Evolutionary conservation across 2,888 invertebrate species (phyloP).

Genomic region (Mycogona germanica): DNA sequence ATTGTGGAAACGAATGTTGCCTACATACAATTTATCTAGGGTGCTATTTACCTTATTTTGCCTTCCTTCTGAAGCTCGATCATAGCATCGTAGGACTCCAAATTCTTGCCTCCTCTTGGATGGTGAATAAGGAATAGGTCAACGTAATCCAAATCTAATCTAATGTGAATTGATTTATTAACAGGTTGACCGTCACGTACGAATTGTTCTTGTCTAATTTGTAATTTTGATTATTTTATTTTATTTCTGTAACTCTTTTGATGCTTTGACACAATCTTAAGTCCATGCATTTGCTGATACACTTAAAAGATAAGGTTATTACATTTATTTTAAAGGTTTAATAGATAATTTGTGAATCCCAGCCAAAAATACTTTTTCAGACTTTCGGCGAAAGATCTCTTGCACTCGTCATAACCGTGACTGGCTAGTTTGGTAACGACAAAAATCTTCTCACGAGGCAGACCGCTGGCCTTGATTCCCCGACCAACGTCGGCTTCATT

Average conservation of each 20-base stretch:
- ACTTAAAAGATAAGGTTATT: too few relatives aligned
- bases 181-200: background rate
- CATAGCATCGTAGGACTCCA: conserved; percentile 17
- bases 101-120: conserved; percentile 14
- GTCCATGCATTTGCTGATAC: too few relatives aligned
- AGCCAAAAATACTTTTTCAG: conserved; percentile 18
- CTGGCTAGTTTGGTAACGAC: conserved; percentile 13
- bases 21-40: too few relatives aligned
- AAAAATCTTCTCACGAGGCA: conserved; percentile 13
- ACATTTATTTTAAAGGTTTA: too few relatives aligned
- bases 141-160: conserved; percentile 5
- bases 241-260: too few relatives aligned
- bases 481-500: conserved; percentile 16
- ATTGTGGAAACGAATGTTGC: too few relatives aligned
- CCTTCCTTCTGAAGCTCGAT: conserved; percentile 15
- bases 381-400: conserved; percentile 13
- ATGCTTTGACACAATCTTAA: too few relatives aligned
- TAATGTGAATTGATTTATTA: background rate
- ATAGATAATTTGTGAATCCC: too few relatives aligned
- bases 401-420: conserved; percentile 15
- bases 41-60: conserved; percentile 7
- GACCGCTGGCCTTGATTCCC: conserved; percentile 9
- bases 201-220: background rate
- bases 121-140: conserved; percentile 16
- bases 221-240: too few relatives aligned